Base-by-base conservation (phyloP, 2,797 vertebrate genomes). In the Coendou prehensilis region DNA sequence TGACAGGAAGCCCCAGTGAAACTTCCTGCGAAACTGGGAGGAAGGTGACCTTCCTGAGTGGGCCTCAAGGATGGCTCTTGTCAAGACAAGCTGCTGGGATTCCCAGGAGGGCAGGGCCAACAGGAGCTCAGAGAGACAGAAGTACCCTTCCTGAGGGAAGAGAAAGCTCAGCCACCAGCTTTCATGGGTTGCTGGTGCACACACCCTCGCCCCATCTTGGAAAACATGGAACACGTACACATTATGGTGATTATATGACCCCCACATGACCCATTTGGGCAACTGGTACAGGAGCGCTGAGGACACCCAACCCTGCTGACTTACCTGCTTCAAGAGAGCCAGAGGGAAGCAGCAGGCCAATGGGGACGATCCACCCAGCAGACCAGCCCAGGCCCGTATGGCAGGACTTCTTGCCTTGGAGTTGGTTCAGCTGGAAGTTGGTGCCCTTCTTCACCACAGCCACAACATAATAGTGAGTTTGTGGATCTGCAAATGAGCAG, bases 351-450 rank as follows among this genome's bases (percentile, higher is more conserved):
- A 99, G 98, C 0, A 47, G 97, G 91, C 99, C 99, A 0, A 99
- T 96, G 1, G 99, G 99, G 54, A 99, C 98, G 84, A 98, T 98
- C 99, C 99, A 99, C 93, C 99, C 99, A 26, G 99, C 99, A 0
- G 99, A 98, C 97, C 98, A 99, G n/a, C 98, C 98, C 91, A 99
- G 94, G 73, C 99, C 99, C 0, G 99, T 99, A 98, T 99, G 99
- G 96, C 99, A 99, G 2, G 99, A 99, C 89, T 98, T 99, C 98
- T 99, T 99, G 80, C 99, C 99, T 20, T 0, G 2, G 54, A 99
- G 97, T 0, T 99, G 94, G 0, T 2, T 91, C 57, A 99, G 85
- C 0, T 47, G 97, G 97, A 99, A 98, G 0, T 0, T 0, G 0
- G 98, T 97, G 93, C 79, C 98, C 94, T 98, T 99, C 98, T 99